Evolutionary conservation across 2,888 invertebrate species (phyloP).

Genomic region (Cactoblastis cactorum): DNA sequence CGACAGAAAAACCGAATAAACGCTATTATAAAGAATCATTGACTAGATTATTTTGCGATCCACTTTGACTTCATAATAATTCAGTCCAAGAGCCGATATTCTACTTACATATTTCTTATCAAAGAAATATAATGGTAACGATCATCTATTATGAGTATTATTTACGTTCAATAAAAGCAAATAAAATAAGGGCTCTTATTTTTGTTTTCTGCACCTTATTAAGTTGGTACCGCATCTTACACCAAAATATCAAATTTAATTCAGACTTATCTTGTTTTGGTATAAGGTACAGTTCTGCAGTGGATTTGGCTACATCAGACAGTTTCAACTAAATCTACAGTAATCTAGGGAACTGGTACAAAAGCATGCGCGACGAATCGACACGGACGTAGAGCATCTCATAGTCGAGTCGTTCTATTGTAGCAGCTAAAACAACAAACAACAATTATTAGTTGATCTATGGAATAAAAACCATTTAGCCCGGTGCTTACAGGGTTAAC

Average conservation of each 20-base stretch:
- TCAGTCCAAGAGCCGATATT: constrained; percentile 2
- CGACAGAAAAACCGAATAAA: constrained; percentile 27
- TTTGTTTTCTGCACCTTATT: no score
- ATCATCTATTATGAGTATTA: background rate
- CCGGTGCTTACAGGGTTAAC: background rate
- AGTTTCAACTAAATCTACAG: constrained; percentile 43
- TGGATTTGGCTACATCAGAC: constrained; percentile 42
- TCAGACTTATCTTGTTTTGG: background rate
- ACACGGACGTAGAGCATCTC: constrained; percentile 61
- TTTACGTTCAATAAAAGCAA: background rate
- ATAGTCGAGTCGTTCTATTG: constrained; percentile 89
- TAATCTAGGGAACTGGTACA: constrained; percentile 39
- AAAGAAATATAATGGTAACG: background rate
- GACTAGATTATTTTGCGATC: constrained; percentile 13
- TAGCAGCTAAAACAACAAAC: constrained; percentile 84
- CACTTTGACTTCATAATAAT: constrained; percentile 8
- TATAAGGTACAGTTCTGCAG: constrained; percentile 27
- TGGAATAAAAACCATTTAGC: constrained; percentile 10
- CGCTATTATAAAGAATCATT: constrained; percentile 27
- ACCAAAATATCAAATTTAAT: background rate
- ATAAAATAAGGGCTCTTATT: constrained; percentile 1
- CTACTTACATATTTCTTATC: background rate
- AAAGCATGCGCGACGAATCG: constrained; percentile 63
- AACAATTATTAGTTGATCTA: constrained; percentile 43
- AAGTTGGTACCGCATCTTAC: background rate